Evolutionary conservation across 2,113 vertebrate species (phyloP).

Genomic region (Callionymus lyra): DNA sequence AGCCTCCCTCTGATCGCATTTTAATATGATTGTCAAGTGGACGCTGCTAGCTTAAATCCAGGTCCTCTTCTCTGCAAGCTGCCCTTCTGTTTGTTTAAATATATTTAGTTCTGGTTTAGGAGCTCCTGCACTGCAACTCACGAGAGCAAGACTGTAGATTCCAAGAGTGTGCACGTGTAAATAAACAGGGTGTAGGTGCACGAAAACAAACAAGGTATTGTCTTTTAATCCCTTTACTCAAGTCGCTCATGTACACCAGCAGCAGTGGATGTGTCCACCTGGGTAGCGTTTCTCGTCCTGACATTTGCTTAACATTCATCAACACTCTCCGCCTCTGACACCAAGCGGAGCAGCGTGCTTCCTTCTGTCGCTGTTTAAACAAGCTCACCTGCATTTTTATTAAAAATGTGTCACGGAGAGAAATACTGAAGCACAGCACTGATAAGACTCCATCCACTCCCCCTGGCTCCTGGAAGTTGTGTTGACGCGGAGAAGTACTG

Average conservation of each 20-base stretch:
- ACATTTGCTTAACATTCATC: slow-evolving; percentile 53
- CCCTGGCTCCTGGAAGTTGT: slow-evolving; percentile 23
- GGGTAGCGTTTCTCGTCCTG: slow-evolving; percentile 46
- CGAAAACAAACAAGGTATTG: slow-evolving; percentile 16
- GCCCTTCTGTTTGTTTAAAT: slow-evolving; percentile 35
- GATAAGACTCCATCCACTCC: slow-evolving; percentile 41
- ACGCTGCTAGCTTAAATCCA: slow-evolving; percentile 10
- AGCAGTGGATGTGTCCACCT: slow-evolving; percentile 13
- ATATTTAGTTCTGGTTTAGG: slow-evolving; percentile 14
- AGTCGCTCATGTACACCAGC: slow-evolving; percentile 6
- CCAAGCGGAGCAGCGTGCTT: slow-evolving; percentile 19
- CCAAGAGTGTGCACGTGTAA: not conserved
- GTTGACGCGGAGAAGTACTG: slow-evolving; percentile 31
- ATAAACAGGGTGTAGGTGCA: slow-evolving; percentile 7
- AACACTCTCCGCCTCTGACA: slow-evolving; percentile 21
- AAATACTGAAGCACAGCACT: slow-evolving; percentile 22
- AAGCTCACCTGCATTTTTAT: slow-evolving; percentile 24
- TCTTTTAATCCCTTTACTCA: slow-evolving; percentile 3
- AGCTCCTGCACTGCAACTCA: not conserved
- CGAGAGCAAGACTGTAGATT: too few relatives aligned
- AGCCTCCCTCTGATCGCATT: slow-evolving; percentile 37
- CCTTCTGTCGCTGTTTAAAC: slow-evolving; percentile 39
- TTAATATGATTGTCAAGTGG: slow-evolving; percentile 23
- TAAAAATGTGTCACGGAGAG: slow-evolving; percentile 43
- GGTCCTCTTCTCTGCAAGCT: slow-evolving; percentile 3